Percentiles rank a stretch among this genome's conserved stretches.
Conservation (phyloP, 2,888 invertebrate species). For the Lasioglossum morio region DNA sequence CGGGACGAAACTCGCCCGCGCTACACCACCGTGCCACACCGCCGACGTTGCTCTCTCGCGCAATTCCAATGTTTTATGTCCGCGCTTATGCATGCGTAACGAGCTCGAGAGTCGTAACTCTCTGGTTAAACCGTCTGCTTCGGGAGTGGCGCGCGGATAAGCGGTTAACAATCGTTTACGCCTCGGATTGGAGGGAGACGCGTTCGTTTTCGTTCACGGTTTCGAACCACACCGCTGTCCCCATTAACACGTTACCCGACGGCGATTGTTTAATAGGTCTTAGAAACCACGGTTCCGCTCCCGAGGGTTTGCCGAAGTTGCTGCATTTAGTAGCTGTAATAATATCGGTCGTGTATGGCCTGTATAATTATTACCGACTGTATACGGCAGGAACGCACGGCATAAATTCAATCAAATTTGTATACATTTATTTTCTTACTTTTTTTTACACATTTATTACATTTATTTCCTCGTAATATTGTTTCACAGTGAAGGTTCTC, state of each 20-base stretch:
- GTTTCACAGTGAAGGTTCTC: too few relatives aligned
- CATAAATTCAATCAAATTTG: too few relatives aligned
- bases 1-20: slow-evolving; percentile 19
- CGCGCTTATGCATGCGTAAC: slow-evolving; percentile 80
- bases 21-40: background rate
- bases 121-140: slow-evolving; percentile 69
- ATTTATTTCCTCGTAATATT: too few relatives aligned
- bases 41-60: slow-evolving; percentile 14
- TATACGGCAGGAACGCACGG: too few relatives aligned
- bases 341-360: too few relatives aligned
- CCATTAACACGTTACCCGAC: background rate
- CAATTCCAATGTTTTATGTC: slow-evolving; percentile 69
- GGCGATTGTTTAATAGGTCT: background rate
- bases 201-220: slow-evolving; percentile 23
- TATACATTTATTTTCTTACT: too few relatives aligned
- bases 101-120: slow-evolving; percentile 77
- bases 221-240: background rate
- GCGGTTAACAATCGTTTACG: slow-evolving; percentile 66
- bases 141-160: slow-evolving; percentile 65
- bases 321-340: background rate
- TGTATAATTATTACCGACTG: too few relatives aligned
- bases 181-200: slow-evolving; percentile 4
- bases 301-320: background rate
- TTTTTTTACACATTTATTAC: too few relatives aligned
- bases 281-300: background rate